Evolutionary conservation across 2,888 invertebrate species (phyloP).

Genomic region (Cabera pusaria): DNA sequence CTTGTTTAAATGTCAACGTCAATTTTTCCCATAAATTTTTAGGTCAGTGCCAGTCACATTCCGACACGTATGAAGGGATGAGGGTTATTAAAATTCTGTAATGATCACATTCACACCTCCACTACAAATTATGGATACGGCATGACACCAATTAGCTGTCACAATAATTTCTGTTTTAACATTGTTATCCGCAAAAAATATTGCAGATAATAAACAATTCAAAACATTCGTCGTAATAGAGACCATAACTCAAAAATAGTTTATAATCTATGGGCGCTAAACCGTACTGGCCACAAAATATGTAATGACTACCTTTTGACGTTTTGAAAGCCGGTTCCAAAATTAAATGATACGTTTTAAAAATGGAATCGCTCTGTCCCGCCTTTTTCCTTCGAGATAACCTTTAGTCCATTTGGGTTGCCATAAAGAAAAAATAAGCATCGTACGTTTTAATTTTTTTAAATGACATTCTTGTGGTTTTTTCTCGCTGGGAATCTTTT

Average conservation of each 20-base stretch:
- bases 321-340: conserved; percentile 81
- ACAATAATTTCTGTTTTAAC: conserved; percentile 13
- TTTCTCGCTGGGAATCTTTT: conserved; percentile 74
- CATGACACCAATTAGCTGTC: conserved; percentile 40
- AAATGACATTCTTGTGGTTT: conserved; percentile 82
- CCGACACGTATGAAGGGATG: conserved; percentile 68
- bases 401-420: conserved; percentile 79
- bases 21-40: conserved; percentile 71
- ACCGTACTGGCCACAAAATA: conserved; percentile 73
- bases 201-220: conserved; percentile 1
- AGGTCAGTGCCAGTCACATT: conserved; percentile 68
- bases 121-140: conserved; percentile 37
- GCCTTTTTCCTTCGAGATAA: conserved; percentile 81
- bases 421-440: conserved; percentile 76
- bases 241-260: conserved; percentile 59
- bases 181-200: conserved; percentile 19
- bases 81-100: conserved; percentile 72
- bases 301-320: conserved; percentile 83
- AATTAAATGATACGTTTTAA: conserved; percentile 83
- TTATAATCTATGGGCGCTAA: conserved; percentile 65
- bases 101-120: conserved; percentile 57
- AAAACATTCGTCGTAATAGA: conserved; percentile 31
- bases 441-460: conserved; percentile 80
- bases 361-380: conserved; percentile 82
- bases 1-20: conserved; percentile 32